phyloP scores from a whole-genome alignment of 2,797 vertebrate species.

The Crenuchus spilurus region DNA sequence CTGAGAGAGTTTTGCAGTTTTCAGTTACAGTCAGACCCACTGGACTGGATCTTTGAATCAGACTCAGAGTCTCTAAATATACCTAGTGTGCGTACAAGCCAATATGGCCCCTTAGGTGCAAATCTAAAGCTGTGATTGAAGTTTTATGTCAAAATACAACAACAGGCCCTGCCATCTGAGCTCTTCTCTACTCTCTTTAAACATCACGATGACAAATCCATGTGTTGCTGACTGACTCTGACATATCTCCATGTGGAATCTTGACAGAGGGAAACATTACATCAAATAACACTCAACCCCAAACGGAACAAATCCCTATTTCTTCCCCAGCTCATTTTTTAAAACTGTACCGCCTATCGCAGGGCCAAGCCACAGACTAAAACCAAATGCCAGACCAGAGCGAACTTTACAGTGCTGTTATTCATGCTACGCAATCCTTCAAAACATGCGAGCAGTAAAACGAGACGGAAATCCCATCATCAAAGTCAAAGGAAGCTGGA shows the following conservation, averaged over 20 bases:
- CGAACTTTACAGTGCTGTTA: slow-evolving; percentile 21
- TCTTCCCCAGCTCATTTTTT: slow-evolving; percentile 31
- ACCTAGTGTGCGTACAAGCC: neutral
- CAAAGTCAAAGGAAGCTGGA: neutral
- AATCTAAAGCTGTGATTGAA: slow-evolving; percentile 12
- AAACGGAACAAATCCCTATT: slow-evolving; percentile 28
- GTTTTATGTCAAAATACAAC: slow-evolving; percentile 18
- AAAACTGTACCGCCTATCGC: slow-evolving; percentile 31
- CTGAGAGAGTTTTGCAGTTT: slow-evolving; percentile 7
- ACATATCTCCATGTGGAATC: neutral
- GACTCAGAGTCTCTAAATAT: neutral
- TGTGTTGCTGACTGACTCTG: neutral
- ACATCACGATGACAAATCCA: neutral
- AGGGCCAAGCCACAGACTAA: slow-evolving; percentile 22
- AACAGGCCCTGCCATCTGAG: neutral
- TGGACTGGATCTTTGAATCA: slow-evolving; percentile 12
- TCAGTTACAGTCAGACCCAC: slow-evolving; percentile 26
- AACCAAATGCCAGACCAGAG: slow-evolving; percentile 29
- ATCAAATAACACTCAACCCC: slow-evolving; percentile 4
- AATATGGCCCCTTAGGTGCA: slow-evolving; percentile 4
- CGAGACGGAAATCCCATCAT: slow-evolving; percentile 35
- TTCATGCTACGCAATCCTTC: slow-evolving; percentile 18
- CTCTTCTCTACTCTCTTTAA: neutral
- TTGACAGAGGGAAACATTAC: neutral
- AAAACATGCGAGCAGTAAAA: slow-evolving; percentile 30